Percentiles rank a stretch among this genome's conserved stretches.
These are phyloP conservation scores for Callionymus lyra DNA, from an alignment of 2,113 vertebrate genomes.

Conservation along the genomic window DNA sequence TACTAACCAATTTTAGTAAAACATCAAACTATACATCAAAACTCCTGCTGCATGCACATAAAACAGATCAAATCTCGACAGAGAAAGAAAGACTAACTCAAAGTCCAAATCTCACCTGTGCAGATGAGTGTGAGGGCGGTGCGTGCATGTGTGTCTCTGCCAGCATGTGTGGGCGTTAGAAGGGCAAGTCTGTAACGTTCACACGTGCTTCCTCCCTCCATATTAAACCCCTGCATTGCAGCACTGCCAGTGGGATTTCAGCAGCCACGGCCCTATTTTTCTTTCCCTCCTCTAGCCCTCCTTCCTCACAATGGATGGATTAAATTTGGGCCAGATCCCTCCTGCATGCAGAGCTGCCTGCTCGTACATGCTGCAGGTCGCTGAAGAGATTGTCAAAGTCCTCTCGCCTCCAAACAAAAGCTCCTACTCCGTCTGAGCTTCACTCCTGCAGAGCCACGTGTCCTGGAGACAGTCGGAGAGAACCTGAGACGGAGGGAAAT, in stretches of 20 bases:
- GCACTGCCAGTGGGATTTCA: slow-evolving; percentile 60
- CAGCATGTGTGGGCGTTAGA: slow-evolving; percentile 12
- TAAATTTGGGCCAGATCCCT: slow-evolving; percentile 58
- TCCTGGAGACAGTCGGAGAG: slow-evolving; percentile 43
- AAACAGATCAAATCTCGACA: slow-evolving; percentile 13
- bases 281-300: slow-evolving; percentile 19
- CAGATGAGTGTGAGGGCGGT: not conserved
- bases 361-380: slow-evolving; percentile 37
- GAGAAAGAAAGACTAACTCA: too few relatives aligned
- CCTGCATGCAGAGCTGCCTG: slow-evolving; percentile 41
- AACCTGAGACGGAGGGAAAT: slow-evolving; percentile 18
- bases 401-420: slow-evolving; percentile 14
- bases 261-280: slow-evolving; percentile 36
- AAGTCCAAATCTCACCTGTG: not conserved
- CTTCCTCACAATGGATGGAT: slow-evolving; percentile 57
- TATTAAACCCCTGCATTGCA: slow-evolving; percentile 72
- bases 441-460: slow-evolving; percentile 44
- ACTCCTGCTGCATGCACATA: not conserved
- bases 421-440: slow-evolving; percentile 15
- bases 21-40: too few relatives aligned
- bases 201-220: slow-evolving; percentile 44
- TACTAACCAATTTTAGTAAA: too few relatives aligned
- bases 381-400: slow-evolving; percentile 39
- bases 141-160: not conserved
- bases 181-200: slow-evolving; percentile 40